Conservation (phyloP, 2,797 vertebrate genomes). For the Tokudaia muenninki region DNA sequence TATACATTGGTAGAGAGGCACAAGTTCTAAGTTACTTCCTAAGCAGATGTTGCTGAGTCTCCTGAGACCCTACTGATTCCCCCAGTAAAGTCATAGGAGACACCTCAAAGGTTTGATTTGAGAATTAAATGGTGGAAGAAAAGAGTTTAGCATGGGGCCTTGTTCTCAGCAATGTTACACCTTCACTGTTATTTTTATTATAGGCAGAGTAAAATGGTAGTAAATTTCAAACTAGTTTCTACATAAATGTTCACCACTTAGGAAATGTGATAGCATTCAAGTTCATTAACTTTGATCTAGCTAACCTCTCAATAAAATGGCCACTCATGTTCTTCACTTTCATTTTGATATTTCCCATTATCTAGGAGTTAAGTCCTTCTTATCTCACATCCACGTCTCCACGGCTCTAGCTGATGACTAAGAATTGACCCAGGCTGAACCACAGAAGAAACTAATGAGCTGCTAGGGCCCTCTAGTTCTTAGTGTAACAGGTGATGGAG, state of each 20-base stretch:
- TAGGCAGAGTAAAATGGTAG: conserved; percentile 74
- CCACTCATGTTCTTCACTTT: conserved; percentile 54
- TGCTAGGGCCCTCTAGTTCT: conserved; percentile 40
- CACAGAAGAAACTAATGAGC: conserved; percentile 31
- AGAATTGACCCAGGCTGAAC: conserved; percentile 12
- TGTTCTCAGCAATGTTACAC: conserved; percentile 50
- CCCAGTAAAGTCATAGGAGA: neutral
- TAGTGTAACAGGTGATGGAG: neutral
- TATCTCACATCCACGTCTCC: neutral
- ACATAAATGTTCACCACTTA: conserved; percentile 69
- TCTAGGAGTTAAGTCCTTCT: conserved; percentile 48
- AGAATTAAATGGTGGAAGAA: conserved; percentile 59
- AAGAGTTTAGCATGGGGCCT: conserved; percentile 57
- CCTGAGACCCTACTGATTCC: neutral
- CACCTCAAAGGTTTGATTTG: conserved; percentile 60
- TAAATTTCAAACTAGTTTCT: conserved; percentile 73
- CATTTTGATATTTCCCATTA: conserved; percentile 63
- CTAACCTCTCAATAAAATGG: conserved; percentile 59
- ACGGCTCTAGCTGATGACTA: conserved; percentile 27
- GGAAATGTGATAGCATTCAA: conserved; percentile 72
- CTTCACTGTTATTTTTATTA: conserved; percentile 68
- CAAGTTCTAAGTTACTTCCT: conserved; percentile 36
- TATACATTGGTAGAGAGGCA: neutral
- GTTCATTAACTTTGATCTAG: conserved; percentile 77
- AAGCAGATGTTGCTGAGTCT: conserved; percentile 18